These are phyloP conservation scores for Heliconius hewitsoni DNA, from an alignment of 1,140 invertebrate species.

Conservation along the genomic window DNA sequence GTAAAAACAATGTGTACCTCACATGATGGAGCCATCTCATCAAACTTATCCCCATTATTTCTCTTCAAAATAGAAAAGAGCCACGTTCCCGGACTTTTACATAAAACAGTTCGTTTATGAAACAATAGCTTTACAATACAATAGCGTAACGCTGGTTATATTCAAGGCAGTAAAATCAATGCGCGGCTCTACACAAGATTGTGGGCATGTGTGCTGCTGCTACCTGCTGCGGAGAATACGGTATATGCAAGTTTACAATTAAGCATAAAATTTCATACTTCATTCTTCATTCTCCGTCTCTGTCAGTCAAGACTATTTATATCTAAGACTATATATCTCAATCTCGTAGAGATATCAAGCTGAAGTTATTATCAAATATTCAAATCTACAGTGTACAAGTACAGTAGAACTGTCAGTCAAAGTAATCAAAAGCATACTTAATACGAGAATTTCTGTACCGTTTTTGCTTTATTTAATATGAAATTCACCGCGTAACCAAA, in stretches of 20 bases:
- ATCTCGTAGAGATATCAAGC: too few relatives aligned
- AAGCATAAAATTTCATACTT: too few relatives aligned
- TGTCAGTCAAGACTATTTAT: too few relatives aligned
- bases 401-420: too few relatives aligned
- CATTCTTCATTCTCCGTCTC: too few relatives aligned
- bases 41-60: conserved; percentile 18
- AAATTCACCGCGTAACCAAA: too few relatives aligned
- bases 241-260: background rate
- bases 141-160: conserved; percentile 26
- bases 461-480: too few relatives aligned
- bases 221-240: background rate
- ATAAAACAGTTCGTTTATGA: conserved; percentile 29
- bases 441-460: too few relatives aligned
- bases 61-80: conserved; percentile 14
- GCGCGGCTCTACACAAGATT: conserved; percentile 20
- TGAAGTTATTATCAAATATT: too few relatives aligned
- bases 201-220: conserved; percentile 20
- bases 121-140: conserved; percentile 29
- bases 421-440: too few relatives aligned
- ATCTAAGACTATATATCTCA: too few relatives aligned
- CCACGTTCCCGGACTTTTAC: conserved; percentile 15
- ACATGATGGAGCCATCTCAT: conserved; percentile 8
- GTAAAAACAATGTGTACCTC: conserved; percentile 6
- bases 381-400: too few relatives aligned
- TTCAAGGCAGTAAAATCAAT: conserved; percentile 28